Evolutionary conservation across 1,140 invertebrate genomes (phyloP).

Genomic region (Solenopsis fugax): DNA sequence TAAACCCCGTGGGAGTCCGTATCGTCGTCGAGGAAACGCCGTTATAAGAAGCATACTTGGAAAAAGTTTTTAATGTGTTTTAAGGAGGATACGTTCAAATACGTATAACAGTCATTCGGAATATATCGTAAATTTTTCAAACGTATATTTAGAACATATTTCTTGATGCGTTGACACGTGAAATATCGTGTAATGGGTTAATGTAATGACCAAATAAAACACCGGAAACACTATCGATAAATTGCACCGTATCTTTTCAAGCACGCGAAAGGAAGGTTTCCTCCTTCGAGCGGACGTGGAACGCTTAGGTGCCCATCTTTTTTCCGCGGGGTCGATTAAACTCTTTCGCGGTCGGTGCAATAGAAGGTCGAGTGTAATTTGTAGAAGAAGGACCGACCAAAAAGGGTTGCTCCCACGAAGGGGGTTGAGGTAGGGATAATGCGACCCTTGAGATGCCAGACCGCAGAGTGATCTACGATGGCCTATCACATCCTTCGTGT

Average conservation of each 20-base stretch:
- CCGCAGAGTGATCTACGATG: conserved; percentile 83
- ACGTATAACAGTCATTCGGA: conserved; percentile 4
- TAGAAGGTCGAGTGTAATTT: conserved; percentile 80
- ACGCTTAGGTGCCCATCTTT: conserved; percentile 76
- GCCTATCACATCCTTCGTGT: conserved; percentile 79
- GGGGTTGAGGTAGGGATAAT: conserved; percentile 79
- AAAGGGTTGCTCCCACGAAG: conserved; percentile 81
- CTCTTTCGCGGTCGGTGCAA: conserved; percentile 78
- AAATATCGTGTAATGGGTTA: conserved; percentile 29
- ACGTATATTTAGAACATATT: background rate
- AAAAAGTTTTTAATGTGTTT: conserved; percentile 72
- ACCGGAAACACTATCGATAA: background rate
- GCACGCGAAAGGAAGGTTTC: conserved; percentile 29
- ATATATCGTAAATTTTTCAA: conserved; percentile 16
- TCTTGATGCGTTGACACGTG: conserved; percentile 19
- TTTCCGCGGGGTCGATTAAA: conserved; percentile 81
- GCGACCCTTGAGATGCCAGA: conserved; percentile 84
- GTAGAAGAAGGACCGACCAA: conserved; percentile 82
- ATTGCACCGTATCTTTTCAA: conserved; percentile 45
- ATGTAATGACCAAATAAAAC: background rate
- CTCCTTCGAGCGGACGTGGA: conserved; percentile 59
- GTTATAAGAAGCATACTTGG: conserved; percentile 68
- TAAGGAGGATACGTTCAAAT: conserved; percentile 67
- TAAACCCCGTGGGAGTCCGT: conserved; percentile 73
- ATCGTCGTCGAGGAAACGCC: conserved; percentile 75